These are phyloP conservation scores for Diploscapter pachys DNA, from an alignment of 1,140 invertebrate species.

Conservation along the genomic window DNA sequence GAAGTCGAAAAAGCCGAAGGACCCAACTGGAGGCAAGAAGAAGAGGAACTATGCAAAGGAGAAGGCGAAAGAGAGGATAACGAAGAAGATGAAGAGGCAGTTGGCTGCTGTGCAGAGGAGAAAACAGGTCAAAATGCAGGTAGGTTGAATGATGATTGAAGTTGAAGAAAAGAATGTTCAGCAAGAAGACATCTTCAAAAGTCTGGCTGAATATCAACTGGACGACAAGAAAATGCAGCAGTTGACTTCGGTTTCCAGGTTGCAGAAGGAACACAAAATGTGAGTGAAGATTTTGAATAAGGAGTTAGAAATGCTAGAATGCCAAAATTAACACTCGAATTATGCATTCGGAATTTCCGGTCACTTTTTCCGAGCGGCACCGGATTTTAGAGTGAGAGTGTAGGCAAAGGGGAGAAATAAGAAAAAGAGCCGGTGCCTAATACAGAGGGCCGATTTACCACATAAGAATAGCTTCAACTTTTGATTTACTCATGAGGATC, in stretches of 20 bases:
- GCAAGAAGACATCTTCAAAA: slow-evolving; percentile 38
- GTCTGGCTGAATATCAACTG: slow-evolving; percentile 34
- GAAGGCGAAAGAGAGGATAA: slow-evolving; percentile 18
- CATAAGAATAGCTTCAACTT: too few species aligned
- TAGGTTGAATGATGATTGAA: slow-evolving; percentile 10
- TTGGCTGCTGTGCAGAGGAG: slow-evolving; percentile 23
- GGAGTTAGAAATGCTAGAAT: not conserved
- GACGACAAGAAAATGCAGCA: slow-evolving; percentile 21
- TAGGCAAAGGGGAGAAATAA: too few species aligned
- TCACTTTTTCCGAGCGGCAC: too few species aligned
- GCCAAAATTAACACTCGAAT: too few species aligned
- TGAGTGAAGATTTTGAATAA: slow-evolving; percentile 1
- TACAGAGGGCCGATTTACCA: too few species aligned
- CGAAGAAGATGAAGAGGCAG: slow-evolving; percentile 27
- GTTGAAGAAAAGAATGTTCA: slow-evolving; percentile 16
- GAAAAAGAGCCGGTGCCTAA: too few species aligned
- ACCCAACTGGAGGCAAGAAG: slow-evolving; percentile 27
- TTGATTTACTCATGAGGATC: too few species aligned
- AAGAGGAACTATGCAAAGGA: slow-evolving; percentile 25
- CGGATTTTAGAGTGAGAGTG: too few species aligned
- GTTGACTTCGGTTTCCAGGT: slow-evolving; percentile 26
- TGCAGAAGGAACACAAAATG: slow-evolving; percentile 29
- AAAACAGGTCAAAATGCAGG: slow-evolving; percentile 20
- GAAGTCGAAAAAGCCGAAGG: not conserved
- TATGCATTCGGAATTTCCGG: too few species aligned